These are phyloP conservation scores for chimpanzee (Pan troglodytes) DNA, from an alignment of 2,113 vertebrate species.

Conservation along the genomic window NHGRI_mPanTro3-v2.1_pri NC_072401.2:27902501-27903000, in stretches of 20 bases:
- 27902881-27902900: background rate
- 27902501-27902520: background rate
- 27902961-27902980: no score
- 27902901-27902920: background rate
- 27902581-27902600: background rate
- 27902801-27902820: background rate
- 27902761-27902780: background rate
- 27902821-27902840: background rate
- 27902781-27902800: background rate
- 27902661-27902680: background rate
- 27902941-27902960: no score
- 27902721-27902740: background rate
- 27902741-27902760: background rate
- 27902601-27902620: background rate
- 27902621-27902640: background rate
- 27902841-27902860: background rate
- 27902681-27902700: background rate
- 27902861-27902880: background rate
- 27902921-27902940: background rate
- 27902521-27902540: background rate
- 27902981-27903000: no score
- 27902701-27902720: background rate
- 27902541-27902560: background rate
- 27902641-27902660: background rate
- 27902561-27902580: background rate